Conservation (phyloP, 1,140 invertebrate genomes). For the Ostrea denselamellosa region DNA sequence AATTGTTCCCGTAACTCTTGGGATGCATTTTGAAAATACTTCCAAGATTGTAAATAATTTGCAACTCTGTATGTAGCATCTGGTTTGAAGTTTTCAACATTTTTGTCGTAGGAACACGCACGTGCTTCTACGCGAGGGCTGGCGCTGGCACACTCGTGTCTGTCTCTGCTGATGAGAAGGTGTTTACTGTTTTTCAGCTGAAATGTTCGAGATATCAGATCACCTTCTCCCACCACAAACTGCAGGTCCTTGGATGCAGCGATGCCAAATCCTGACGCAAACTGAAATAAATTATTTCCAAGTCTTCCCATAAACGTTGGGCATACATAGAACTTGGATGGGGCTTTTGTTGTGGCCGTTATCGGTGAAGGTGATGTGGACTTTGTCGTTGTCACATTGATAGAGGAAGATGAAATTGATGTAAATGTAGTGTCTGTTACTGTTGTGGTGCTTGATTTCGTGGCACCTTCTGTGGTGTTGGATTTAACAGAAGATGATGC, state of each 20-base stretch:
- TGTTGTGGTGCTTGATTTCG: not conserved
- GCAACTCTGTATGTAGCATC: slow-evolving; percentile 40
- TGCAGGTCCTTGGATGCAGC: slow-evolving; percentile 49
- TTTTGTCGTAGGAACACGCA: slow-evolving; percentile 38
- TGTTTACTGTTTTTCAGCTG: slow-evolving; percentile 1
- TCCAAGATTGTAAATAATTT: slow-evolving; percentile 64
- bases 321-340: slow-evolving; percentile 34
- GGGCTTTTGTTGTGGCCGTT: not conserved
- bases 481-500: not conserved
- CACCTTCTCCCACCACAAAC: slow-evolving; percentile 14
- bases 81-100: slow-evolving; percentile 26
- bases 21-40: slow-evolving; percentile 58
- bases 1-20: slow-evolving; percentile 57
- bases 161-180: not conserved
- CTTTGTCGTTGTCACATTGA: too few relatives aligned
- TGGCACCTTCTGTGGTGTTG: not conserved
- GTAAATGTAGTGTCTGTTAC: too few relatives aligned
- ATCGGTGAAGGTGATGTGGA: not conserved
- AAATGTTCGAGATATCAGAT: not conserved
- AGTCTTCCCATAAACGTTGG: slow-evolving; percentile 51
- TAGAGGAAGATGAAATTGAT: too few relatives aligned
- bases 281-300: slow-evolving; percentile 60
- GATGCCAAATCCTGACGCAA: slow-evolving; percentile 57
- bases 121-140: not conserved
- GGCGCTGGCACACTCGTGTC: not conserved